These are phyloP conservation scores for Chrysopa pallens DNA, from an alignment of 1,140 invertebrate genomes.

Conservation along the genomic window DNA sequence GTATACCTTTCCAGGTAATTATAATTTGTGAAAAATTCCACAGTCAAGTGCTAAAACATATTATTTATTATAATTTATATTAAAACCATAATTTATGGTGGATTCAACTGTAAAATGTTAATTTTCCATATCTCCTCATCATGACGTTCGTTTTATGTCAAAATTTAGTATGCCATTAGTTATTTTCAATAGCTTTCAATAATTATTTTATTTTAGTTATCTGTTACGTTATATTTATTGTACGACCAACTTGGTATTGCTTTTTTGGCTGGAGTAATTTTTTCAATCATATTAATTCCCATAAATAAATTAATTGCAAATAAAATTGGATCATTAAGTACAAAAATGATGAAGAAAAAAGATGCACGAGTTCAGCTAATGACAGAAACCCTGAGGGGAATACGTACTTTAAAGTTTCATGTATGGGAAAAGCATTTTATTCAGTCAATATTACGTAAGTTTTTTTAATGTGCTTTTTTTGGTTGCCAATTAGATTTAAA, in stretches of 20 bases:
- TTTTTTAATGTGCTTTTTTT: constrained; percentile 1
- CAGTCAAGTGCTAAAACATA: too few relatives aligned
- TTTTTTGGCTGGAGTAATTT: constrained; percentile 75
- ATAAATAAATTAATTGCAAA: constrained; percentile 83
- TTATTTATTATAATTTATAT: too few relatives aligned
- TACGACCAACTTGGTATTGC: constrained; percentile 78
- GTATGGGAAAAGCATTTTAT: constrained; percentile 87
- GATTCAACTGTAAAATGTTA: too few relatives aligned
- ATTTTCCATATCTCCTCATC: too few relatives aligned
- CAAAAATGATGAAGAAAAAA: constrained; percentile 79
- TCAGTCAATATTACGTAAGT: constrained; percentile 24
- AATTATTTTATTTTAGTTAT: constrained; percentile 62
- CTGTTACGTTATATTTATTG: constrained; percentile 63
- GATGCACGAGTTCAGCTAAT: constrained; percentile 79
- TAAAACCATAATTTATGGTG: too few relatives aligned
- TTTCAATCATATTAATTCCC: constrained; percentile 79
- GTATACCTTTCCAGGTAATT: constrained; percentile 75
- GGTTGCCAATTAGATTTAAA: too few relatives aligned
- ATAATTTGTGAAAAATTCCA: too few relatives aligned
- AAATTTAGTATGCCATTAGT: too few relatives aligned
- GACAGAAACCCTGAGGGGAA: constrained; percentile 73
- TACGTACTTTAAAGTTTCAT: constrained; percentile 79
- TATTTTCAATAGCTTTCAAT: too few relatives aligned
- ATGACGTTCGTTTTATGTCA: too few relatives aligned
- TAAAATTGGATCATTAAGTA: constrained; percentile 77